Base-by-base conservation (phyloP, 2,113 vertebrate genomes). In the Alaudala cheleensis region DNA sequence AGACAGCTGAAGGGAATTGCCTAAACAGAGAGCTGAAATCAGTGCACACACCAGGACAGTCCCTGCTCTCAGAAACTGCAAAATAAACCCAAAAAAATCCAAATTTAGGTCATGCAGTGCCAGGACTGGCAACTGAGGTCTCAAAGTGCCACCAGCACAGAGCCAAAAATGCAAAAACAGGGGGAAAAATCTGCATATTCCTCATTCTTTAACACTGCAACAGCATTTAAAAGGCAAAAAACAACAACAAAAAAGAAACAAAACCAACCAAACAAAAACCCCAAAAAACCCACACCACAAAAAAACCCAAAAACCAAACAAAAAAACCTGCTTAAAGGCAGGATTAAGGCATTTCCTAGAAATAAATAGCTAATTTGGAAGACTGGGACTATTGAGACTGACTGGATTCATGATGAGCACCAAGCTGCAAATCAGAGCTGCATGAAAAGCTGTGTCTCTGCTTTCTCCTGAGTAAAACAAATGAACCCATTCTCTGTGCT, bases 41-140 rank as follows among this genome's bases (percentile, higher is more conserved):
- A 60, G 3, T 9, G 76, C 6, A 23, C 6, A 45, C 33, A 29
- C 13, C 2, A 14, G 23, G 42, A 64, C 26, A 33, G 5, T 40
- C 39, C 28, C 42, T 47, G 44, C 31, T 76, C 44, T 42, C 58
- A 51, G 7, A 61, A 71, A 19, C 23, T n/a, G 26, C 0, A 39
- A 34, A 64, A 33, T 66, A 31, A 26, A 1, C 0, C 7, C 8
- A 1, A 4, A 62, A 34, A 31, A 34, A 23, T 14, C 12, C 10
- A 28, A 71, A 4, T 49, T 11, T 31, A 23, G 47, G 47, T 54
- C 22, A 6, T 5, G 2, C 37, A 78, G 73, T 58, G 51, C 24
- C 45, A 31, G 5, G 2, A 2, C 0, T 19, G 44, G 5, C 18
- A 58, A 20, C 23, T 1, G 8, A 71, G 37, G 6, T 12, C 29